phyloP scores from a whole-genome alignment of 2,888 invertebrate genomes.

The Cosmia pyralina region DNA sequence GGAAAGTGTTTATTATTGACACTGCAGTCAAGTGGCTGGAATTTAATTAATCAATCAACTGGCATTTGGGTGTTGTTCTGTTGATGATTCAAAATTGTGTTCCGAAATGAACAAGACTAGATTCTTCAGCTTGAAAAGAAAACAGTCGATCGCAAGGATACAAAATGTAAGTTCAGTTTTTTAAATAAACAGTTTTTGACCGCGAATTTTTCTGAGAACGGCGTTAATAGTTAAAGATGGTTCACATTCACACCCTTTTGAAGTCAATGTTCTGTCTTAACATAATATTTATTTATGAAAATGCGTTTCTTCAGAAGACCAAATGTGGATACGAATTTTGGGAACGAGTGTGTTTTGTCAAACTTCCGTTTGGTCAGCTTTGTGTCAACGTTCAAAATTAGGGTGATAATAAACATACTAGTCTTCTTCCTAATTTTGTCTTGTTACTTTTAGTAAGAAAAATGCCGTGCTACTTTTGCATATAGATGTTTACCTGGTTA shows the following conservation, averaged over 20 bases:
- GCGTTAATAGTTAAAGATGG: constrained; percentile 48
- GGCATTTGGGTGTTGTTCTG: constrained; percentile 28
- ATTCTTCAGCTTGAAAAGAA: constrained; percentile 59
- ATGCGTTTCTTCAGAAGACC: constrained; percentile 64
- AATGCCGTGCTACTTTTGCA: not conserved
- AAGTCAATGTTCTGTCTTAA: constrained; percentile 57
- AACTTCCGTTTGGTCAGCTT: constrained; percentile 3
- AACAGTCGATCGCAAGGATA: constrained; percentile 40
- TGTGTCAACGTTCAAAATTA: constrained; percentile 3
- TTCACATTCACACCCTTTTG: constrained; percentile 60
- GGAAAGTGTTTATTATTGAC: constrained; percentile 51
- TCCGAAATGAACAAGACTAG: constrained; percentile 50
- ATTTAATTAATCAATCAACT: constrained; percentile 51
- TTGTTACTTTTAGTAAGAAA: not conserved
- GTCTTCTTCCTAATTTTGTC: not conserved
- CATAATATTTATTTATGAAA: constrained; percentile 66
- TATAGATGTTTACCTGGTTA: not conserved
- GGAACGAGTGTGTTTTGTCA: constrained; percentile 38
- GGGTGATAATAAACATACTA: not conserved
- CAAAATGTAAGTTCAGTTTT: constrained; percentile 59
- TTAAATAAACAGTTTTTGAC: constrained; percentile 47
- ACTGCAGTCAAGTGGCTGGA: constrained; percentile 43
- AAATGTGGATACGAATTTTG: constrained; percentile 44
- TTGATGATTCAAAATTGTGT: constrained; percentile 5
- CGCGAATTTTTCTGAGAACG: constrained; percentile 51